Percentiles rank a stretch among this genome's conserved stretches.
phyloP scores from a whole-genome alignment of 2,113 vertebrate species.

The Pelmatolapia mariae region DNA sequence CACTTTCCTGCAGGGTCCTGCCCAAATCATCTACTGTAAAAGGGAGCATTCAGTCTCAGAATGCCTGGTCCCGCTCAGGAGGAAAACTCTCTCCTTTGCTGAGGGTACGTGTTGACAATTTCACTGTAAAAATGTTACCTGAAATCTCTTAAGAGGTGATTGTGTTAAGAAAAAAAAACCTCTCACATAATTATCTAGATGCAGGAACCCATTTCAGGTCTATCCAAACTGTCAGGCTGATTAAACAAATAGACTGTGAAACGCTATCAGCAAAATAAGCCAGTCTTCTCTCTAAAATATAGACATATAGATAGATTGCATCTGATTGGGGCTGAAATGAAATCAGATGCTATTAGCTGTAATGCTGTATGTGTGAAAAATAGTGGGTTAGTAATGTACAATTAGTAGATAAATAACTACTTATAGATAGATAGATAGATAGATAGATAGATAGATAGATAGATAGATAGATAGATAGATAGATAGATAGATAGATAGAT shows the following conservation, averaged over 20 bases:
- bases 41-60: neutral
- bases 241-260: constrained; percentile 14
- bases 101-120: constrained; percentile 14
- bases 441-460: neutral
- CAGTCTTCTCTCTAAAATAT: neutral
- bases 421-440: neutral
- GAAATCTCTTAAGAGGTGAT: constrained; percentile 21
- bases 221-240: constrained; percentile 27
- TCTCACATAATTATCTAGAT: constrained; percentile 46
- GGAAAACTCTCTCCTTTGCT: neutral
- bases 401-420: neutral
- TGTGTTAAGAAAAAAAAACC: constrained; percentile 11
- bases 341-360: neutral
- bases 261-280: neutral
- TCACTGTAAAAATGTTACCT: constrained; percentile 27
- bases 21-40: neutral
- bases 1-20: neutral
- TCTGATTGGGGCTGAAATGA: neutral
- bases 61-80: neutral
- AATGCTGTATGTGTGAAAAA: neutral
- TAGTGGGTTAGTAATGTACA: neutral
- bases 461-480: neutral
- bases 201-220: constrained; percentile 33
- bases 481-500: neutral
- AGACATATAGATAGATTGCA: neutral